phyloP scores from a whole-genome alignment of 2,113 vertebrate species.

The Trinectes maculatus region DNA sequence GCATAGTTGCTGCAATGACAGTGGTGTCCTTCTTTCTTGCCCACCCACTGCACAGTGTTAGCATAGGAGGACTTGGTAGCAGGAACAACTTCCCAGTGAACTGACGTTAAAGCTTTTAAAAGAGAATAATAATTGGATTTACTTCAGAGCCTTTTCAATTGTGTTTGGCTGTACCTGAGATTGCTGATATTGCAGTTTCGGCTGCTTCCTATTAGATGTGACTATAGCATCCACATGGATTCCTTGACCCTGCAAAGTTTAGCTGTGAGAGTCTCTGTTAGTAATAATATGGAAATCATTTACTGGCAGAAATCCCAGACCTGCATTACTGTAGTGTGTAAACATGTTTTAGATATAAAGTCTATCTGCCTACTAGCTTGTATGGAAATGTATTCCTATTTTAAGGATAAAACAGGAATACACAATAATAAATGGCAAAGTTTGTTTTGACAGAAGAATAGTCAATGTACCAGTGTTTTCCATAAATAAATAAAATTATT shows the following conservation, averaged over 20 bases:
- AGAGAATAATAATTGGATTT: no score
- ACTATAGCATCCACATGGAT: neutral
- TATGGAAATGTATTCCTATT: neutral
- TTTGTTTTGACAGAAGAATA: neutral
- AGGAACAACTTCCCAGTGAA: no score
- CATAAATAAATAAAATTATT: neutral
- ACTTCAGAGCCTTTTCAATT: no score
- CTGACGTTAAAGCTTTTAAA: no score
- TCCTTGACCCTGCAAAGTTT: neutral
- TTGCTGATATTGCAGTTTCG: constrained; percentile 4
- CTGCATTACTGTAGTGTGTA: neutral
- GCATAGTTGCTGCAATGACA: no score
- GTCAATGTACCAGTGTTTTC: no score
- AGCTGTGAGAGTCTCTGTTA: neutral
- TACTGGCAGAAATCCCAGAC: neutral
- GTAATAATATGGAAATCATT: neutral
- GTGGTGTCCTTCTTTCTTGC: neutral
- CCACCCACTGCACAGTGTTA: neutral
- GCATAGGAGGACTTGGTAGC: neutral
- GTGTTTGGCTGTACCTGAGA: neutral
- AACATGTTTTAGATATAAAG: neutral
- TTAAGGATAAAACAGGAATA: neutral
- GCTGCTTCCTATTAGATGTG: constrained; percentile 24
- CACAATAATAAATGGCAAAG: neutral
- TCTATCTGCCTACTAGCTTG: neutral